Evolutionary conservation across 2,888 invertebrate genomes (phyloP).

Genomic region (Synanthedon myopaeformis): DNA sequence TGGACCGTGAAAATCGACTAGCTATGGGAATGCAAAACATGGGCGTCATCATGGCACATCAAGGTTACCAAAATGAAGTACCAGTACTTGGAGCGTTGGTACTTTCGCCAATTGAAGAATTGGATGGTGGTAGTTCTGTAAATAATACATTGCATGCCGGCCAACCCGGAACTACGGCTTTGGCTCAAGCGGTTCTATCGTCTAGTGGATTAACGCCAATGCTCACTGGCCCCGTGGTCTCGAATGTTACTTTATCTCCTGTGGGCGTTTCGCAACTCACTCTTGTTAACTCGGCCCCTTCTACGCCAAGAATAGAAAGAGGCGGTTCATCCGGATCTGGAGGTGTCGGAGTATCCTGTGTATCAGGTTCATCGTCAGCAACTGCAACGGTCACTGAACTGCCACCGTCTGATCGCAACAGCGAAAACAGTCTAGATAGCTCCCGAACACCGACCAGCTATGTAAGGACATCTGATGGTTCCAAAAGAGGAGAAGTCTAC

Average conservation of each 20-base stretch:
- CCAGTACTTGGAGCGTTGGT: slow-evolving; percentile 82
- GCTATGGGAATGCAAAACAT: slow-evolving; percentile 66
- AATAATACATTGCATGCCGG: slow-evolving; percentile 80
- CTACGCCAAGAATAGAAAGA: slow-evolving; percentile 43
- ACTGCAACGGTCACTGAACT: slow-evolving; percentile 32
- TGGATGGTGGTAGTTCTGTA: slow-evolving; percentile 81
- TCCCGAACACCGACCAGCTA: slow-evolving; percentile 35
- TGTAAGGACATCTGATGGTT: slow-evolving; percentile 34
- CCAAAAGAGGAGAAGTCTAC: slow-evolving; percentile 59
- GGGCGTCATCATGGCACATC: slow-evolving; percentile 79
- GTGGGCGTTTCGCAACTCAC: slow-evolving; percentile 74
- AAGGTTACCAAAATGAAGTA: slow-evolving; percentile 74
- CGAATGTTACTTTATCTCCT: slow-evolving; percentile 57
- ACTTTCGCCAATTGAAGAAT: slow-evolving; percentile 86
- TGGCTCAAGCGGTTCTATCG: slow-evolving; percentile 83
- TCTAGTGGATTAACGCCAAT: slow-evolving; percentile 64
- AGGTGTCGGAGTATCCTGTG: slow-evolving; percentile 13
- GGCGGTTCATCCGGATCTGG: background rate
- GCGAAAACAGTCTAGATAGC: slow-evolving; percentile 33
- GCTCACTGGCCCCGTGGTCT: slow-evolving; percentile 44
- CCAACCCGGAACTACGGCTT: slow-evolving; percentile 79
- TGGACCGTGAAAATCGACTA: slow-evolving; percentile 77
- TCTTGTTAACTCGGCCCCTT: slow-evolving; percentile 60
- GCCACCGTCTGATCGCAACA: slow-evolving; percentile 37
- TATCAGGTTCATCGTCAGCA: slow-evolving; percentile 14